A percentile compares a stretch with the other conserved stretches of the same genome.
These are phyloP conservation scores for Heteronetta atricapilla DNA, from an alignment of 2,113 vertebrate species.

Conservation along the genomic window DNA sequence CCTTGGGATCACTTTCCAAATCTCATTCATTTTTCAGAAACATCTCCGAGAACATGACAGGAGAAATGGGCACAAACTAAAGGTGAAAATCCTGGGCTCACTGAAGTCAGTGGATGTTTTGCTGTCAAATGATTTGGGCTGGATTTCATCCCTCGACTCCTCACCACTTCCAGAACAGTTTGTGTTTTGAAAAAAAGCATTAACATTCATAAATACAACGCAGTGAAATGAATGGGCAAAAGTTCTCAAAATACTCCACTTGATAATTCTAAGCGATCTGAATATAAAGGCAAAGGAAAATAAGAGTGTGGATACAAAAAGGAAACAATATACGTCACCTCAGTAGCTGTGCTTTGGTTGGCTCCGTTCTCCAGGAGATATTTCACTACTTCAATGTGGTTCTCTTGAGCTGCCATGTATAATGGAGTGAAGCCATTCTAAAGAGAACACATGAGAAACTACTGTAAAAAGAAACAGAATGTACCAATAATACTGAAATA, in stretches of 20 bases:
- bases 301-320: fast-evolving
- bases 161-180: neutral
- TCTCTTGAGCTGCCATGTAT: constrained; percentile 99
- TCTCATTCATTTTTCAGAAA: neutral
- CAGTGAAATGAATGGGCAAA: neutral
- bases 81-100: neutral
- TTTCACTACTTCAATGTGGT: constrained; percentile 95
- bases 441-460: neutral
- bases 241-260: neutral
- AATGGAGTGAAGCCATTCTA: constrained; percentile 98
- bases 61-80: neutral
- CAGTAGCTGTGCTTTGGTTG: constrained; percentile 98
- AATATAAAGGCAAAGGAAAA: neutral
- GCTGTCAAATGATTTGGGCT: neutral
- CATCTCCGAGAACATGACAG: neutral
- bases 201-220: neutral
- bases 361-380: constrained; percentile 96
- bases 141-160: neutral
- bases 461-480: fast-evolving
- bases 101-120: neutral
- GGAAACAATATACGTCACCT: constrained; percentile 76
- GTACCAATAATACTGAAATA: neutral
- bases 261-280: neutral
- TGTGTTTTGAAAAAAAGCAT: neutral
- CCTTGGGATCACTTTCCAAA: neutral